These are phyloP conservation scores for Araneus ventricosus DNA, from an alignment of 1,140 invertebrate genomes.

Conservation along the genomic window DNA sequence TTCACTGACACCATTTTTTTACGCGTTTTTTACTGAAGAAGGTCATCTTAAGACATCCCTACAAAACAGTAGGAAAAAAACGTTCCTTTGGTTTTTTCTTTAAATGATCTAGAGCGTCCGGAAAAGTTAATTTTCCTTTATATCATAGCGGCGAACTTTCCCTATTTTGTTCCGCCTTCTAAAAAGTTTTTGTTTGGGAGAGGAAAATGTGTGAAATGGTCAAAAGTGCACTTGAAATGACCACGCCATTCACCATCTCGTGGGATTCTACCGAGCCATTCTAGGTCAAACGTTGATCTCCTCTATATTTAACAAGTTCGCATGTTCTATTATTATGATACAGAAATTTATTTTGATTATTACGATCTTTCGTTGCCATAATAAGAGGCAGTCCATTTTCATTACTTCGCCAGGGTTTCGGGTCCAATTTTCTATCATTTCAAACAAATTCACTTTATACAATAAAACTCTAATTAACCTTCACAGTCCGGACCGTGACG, in stretches of 20 bases:
- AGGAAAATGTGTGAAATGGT: conserved; percentile 45
- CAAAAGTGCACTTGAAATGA: conserved; percentile 48
- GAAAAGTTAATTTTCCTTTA: not conserved
- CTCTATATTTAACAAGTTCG: conserved; percentile 40
- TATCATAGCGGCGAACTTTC: not conserved
- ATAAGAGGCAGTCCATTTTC: too few relatives aligned
- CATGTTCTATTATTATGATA: too few relatives aligned
- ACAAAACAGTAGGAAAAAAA: not conserved
- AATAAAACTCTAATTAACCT: too few relatives aligned
- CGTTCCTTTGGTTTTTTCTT: not conserved
- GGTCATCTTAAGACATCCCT: not conserved
- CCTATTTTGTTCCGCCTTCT: conserved; percentile 3
- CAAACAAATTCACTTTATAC: too few relatives aligned
- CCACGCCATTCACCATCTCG: not conserved
- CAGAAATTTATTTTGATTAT: too few relatives aligned
- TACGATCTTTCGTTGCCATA: too few relatives aligned
- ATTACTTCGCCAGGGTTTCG: too few relatives aligned
- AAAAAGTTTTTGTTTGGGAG: not conserved
- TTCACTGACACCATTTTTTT: not conserved
- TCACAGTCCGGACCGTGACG: too few relatives aligned
- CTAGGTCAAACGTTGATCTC: conserved; percentile 3
- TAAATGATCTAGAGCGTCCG: not conserved
- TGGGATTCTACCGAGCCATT: not conserved
- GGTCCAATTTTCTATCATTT: too few relatives aligned
- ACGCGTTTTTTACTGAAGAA: not conserved